phyloP scores from a whole-genome alignment of 2,113 vertebrate genomes.

The Butastur rufipennis region DNA sequence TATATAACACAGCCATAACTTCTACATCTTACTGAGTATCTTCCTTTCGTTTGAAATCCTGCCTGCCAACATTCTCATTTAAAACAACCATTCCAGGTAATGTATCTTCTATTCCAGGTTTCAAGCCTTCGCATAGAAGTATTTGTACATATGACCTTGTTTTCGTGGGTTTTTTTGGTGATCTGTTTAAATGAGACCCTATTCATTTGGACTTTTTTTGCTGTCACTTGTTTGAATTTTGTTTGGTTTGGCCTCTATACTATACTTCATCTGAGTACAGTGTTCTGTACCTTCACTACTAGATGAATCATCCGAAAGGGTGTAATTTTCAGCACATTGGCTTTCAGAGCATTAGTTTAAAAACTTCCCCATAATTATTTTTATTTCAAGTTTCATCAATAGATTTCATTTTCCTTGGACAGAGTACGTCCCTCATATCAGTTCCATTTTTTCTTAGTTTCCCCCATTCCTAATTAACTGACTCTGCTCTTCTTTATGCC shows the following conservation, averaged over 20 bases:
- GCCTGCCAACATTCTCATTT: not conserved
- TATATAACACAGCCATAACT: not conserved
- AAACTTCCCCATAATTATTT: not conserved
- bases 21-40: too few relatives aligned
- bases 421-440: accelerated
- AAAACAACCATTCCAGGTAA: not conserved
- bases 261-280: not conserved
- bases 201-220: not conserved
- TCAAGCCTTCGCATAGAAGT: not conserved
- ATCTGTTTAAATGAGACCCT: not conserved
- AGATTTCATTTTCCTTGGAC: not conserved
- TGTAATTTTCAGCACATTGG: not conserved
- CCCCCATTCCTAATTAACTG: not conserved
- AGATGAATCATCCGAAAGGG: not conserved
- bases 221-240: not conserved
- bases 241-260: not conserved
- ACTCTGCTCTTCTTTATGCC: not conserved
- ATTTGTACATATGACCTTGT: not conserved
- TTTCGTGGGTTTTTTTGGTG: not conserved
- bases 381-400: not conserved
- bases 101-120: not conserved
- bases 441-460: not conserved
- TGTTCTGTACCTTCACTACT: not conserved
- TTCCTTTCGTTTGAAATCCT: not conserved
- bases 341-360: not conserved